Base-by-base conservation (phyloP, 2,888 invertebrate species). In the Lysandra bellargus region DNA sequence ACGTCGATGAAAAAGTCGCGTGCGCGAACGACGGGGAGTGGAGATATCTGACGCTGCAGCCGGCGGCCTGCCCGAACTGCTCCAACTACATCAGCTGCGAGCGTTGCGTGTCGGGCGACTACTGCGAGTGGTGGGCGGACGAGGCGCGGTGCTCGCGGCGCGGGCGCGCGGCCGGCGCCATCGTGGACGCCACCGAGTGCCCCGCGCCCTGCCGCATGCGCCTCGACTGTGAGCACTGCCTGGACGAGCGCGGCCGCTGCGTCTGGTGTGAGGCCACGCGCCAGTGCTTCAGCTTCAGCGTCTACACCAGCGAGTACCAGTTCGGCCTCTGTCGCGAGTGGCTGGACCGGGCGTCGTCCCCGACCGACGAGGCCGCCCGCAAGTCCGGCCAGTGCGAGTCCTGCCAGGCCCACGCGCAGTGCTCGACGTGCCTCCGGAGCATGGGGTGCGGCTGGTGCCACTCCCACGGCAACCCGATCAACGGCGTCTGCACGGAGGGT, bases 391-490 rank as follows among this genome's bases (percentile, higher is more conserved):
- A 97, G 87, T 98, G 98, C 88, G 97, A 98, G 86, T 96, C 97
- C 0, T 98, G 98, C 86, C 95, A 96, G 49, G 95, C 96, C 44
- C 97, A 97, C 86, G 92, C 94, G 0, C 97, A 97, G 85, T 98
- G 98, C 86, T 96, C 97, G 0, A 95, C 96, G 5, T 99, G 99
- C 87, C 92, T 99, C 82, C 96, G 96, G 79, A 97, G 97, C 30
- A 95, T 98, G 84, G 97, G 98, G 81, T 99, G 99, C 91, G 99
- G 99, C 7, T 99, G 99, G 99, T 98, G 98, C 88, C 98, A 98
- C 87, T 97, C 97, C 84, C 94, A 96, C 37, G 97, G 97, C 79
- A 98, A 99, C 91, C 98, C 98, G 0, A 98, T 98, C 82, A 96
- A 97, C 82, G 99, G 99, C 0, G 95, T 96, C 37, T 98, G 98